These are phyloP conservation scores for Synergus laeviventris DNA, from an alignment of 2,888 invertebrate species.

Conservation along the genomic window DNA sequence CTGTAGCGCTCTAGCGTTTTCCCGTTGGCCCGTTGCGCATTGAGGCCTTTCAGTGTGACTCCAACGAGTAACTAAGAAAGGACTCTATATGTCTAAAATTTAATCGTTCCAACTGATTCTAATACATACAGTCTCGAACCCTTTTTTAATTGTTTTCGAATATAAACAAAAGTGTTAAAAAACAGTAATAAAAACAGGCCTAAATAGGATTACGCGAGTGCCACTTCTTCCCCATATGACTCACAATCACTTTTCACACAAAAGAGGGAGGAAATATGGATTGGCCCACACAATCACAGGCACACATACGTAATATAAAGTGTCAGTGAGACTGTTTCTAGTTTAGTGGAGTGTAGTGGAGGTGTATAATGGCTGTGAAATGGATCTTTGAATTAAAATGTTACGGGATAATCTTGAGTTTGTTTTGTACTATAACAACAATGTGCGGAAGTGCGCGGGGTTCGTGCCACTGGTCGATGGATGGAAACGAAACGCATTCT, in stretches of 20 bases:
- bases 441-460: constrained; percentile 75
- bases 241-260: constrained; percentile 11
- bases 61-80: constrained; percentile 20
- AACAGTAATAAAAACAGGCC: background rate
- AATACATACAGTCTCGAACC: background rate
- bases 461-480: constrained; percentile 77
- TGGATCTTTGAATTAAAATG: constrained; percentile 50
- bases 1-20: constrained; percentile 17
- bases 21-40: constrained; percentile 9
- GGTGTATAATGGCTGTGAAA: constrained; percentile 51
- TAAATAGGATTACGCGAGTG: background rate
- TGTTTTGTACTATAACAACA: constrained; percentile 51
- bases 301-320: constrained; percentile 18
- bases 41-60: background rate
- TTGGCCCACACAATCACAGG: constrained; percentile 10
- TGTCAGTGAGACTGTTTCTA: constrained; percentile 25
- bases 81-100: background rate
- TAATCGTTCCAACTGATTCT: background rate
- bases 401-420: constrained; percentile 46
- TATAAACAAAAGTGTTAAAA: background rate
- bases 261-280: constrained; percentile 36
- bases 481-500: constrained; percentile 79
- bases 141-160: background rate
- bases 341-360: background rate
- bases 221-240: background rate